Percentiles rank a stretch among this genome's conserved stretches.
Evolutionary conservation across 1,140 invertebrate species (phyloP).

Genomic region (Temnothorax longispinosus): DNA sequence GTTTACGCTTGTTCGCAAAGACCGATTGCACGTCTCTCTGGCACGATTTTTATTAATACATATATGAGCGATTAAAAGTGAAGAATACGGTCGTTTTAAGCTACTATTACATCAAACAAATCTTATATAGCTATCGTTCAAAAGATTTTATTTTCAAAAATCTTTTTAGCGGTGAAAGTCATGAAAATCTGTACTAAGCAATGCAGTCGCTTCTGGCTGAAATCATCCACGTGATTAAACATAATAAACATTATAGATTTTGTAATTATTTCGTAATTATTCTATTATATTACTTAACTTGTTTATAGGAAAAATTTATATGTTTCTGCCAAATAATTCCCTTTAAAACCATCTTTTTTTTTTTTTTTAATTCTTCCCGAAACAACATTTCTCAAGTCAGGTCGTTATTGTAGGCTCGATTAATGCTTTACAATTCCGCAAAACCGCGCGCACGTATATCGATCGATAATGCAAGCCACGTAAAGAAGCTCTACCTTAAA

Average conservation of each 20-base stretch:
- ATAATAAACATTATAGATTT: not conserved
- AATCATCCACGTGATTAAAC: not conserved
- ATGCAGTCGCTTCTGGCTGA: not conserved
- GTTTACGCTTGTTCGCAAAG: not conserved
- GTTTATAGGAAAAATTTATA: not conserved
- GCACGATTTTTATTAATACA: not conserved
- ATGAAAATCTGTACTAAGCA: not conserved
- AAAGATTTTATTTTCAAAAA: not conserved
- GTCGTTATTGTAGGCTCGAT: not conserved
- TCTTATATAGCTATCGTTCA: not conserved
- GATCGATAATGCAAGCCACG: conserved; percentile 27
- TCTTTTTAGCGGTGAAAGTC: too few species aligned
- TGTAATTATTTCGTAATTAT: not conserved
- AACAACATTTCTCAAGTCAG: not conserved
- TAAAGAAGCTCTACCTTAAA: conserved; percentile 15
- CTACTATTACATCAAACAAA: not conserved
- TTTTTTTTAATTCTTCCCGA: too few species aligned
- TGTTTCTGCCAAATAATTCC: not conserved
- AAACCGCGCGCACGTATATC: conserved; percentile 6
- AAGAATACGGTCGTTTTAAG: not conserved
- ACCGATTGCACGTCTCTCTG: not conserved
- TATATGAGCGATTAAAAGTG: not conserved
- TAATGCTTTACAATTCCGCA: conserved; percentile 4
- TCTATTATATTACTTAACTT: not conserved
- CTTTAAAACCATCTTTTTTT: not conserved